These are phyloP conservation scores for Manduca sexta DNA, from an alignment of 1,140 invertebrate genomes.

Conservation along the genomic window DNA sequence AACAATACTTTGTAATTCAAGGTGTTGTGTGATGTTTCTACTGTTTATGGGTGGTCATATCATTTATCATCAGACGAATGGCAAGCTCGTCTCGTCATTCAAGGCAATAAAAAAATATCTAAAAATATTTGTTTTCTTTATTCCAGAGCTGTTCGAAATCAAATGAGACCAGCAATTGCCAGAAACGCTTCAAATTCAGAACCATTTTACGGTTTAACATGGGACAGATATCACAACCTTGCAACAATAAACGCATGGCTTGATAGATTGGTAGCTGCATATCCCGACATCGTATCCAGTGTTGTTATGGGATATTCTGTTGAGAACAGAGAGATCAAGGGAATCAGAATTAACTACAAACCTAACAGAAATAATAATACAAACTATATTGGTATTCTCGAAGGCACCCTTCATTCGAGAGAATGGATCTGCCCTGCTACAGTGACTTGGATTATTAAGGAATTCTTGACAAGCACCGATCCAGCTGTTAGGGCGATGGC, in stretches of 20 bases:
- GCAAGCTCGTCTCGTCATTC: no score
- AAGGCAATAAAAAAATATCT: no score
- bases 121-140: no score
- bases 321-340: conserved; percentile 77
- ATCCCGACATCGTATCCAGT: conserved; percentile 65
- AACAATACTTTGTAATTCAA: no score
- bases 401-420: conserved; percentile 82
- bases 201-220: conserved; percentile 25
- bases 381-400: conserved; percentile 57
- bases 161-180: conserved; percentile 21
- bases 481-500: conserved; percentile 70
- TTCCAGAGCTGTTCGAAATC: conserved; percentile 47
- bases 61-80: no score
- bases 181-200: neutral
- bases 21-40: no score
- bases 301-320: conserved; percentile 75
- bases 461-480: conserved; percentile 75
- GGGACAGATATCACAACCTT: conserved; percentile 68
- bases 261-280: conserved; percentile 46
- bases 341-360: conserved; percentile 76
- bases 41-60: no score
- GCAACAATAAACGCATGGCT: conserved; percentile 70
- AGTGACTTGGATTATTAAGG: conserved; percentile 80
- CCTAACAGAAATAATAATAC: conserved; percentile 25
- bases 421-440: conserved; percentile 87